phyloP scores from a whole-genome alignment of 1,140 invertebrate species.

The Trichonephila clavata region DNA sequence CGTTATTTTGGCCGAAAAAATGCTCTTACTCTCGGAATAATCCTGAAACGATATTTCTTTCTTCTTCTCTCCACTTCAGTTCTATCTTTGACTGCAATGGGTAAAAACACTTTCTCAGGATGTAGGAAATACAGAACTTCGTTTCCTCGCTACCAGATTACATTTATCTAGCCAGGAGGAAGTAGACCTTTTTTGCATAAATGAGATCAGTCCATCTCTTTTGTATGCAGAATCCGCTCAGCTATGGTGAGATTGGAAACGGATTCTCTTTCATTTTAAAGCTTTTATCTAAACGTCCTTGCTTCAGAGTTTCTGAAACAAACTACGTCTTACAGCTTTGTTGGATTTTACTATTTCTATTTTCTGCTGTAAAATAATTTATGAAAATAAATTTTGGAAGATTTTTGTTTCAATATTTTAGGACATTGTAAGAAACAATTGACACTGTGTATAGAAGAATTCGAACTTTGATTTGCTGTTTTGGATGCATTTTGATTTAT shows the following conservation, averaged over 20 bases:
- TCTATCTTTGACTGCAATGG: background rate
- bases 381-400: too few relatives aligned
- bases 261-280: constrained; percentile 49
- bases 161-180: constrained; percentile 29
- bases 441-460: too few relatives aligned
- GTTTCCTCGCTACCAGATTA: constrained; percentile 45
- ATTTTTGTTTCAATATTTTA: too few relatives aligned
- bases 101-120: constrained; percentile 5
- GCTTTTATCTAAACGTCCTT: constrained; percentile 2
- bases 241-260: constrained; percentile 30
- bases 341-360: too few relatives aligned
- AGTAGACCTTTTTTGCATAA: constrained; percentile 54
- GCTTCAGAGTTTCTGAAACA: background rate
- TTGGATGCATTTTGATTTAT: too few relatives aligned
- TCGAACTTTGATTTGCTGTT: too few relatives aligned
- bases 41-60: background rate
- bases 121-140: constrained; percentile 37
- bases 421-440: too few relatives aligned
- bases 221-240: constrained; percentile 31
- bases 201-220: constrained; percentile 46
- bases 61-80: constrained; percentile 1
- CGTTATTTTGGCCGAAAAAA: constrained; percentile 35
- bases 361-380: too few relatives aligned
- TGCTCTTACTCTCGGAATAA: constrained; percentile 37
- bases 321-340: background rate